phyloP scores from a whole-genome alignment of 2,888 invertebrate genomes.

The Lydus trimaculatus region DNA sequence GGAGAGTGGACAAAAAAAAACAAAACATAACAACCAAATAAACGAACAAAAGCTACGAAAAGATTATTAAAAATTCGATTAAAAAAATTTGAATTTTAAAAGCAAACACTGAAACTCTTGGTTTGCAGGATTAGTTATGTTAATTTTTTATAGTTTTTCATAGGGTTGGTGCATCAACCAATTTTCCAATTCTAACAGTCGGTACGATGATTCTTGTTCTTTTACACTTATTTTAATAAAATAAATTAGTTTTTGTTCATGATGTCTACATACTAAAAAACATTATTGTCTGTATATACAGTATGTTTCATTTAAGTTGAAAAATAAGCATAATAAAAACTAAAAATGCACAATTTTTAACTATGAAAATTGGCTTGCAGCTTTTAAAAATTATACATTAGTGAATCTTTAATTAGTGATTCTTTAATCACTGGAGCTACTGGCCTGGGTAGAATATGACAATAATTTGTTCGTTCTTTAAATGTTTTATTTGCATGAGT shows the following conservation, averaged over 20 bases:
- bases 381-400: too few relatives aligned
- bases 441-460: too few relatives aligned
- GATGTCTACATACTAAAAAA: background rate
- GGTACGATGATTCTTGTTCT: background rate
- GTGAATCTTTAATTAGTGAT: too few relatives aligned
- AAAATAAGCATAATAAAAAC: too few relatives aligned
- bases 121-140: background rate
- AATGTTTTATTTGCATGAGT: too few relatives aligned
- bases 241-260: background rate
- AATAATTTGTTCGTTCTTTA: too few relatives aligned
- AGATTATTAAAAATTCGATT: background rate
- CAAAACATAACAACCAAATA: background rate
- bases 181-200: background rate
- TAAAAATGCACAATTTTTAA: too few relatives aligned
- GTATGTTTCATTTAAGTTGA: too few relatives aligned
- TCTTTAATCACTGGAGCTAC: too few relatives aligned
- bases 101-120: background rate
- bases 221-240: background rate
- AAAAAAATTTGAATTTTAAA: background rate
- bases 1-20: background rate
- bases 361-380: too few relatives aligned
- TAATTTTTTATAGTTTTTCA: background rate
- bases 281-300: too few relatives aligned
- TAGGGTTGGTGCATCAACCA: background rate
- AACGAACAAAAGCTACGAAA: background rate